Conservation (phyloP, 2,113 vertebrate genomes). For the Chascanopsetta lugubris region DNA sequence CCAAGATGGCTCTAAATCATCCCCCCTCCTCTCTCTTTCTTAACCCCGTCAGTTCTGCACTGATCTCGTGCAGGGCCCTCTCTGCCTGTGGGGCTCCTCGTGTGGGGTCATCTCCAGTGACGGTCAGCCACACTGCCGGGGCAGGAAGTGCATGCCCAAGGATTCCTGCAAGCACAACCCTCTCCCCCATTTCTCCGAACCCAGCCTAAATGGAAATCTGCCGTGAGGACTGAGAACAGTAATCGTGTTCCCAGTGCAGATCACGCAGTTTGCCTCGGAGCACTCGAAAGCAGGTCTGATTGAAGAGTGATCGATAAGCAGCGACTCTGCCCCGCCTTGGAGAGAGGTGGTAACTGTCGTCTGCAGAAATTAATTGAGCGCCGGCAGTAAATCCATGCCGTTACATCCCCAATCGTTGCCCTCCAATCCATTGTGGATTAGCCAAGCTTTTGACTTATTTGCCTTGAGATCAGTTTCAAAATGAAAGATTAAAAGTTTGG, state of each 20-base stretch:
- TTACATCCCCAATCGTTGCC: no score
- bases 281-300: no score
- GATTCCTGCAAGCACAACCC: neutral
- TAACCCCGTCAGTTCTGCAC: neutral
- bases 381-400: no score
- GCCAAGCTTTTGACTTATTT: neutral
- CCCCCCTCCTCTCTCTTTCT: no score
- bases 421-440: neutral
- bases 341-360: no score
- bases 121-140: neutral
- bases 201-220: neutral
- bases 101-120: neutral
- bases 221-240: neutral
- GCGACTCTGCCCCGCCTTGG: no score
- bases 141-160: neutral
- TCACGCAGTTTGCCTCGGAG: no score
- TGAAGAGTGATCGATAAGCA: no score
- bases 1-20: no score
- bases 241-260: neutral
- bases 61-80: neutral
- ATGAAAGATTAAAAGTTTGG: neutral
- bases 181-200: neutral
- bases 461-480: no score
- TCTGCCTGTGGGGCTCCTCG: neutral
- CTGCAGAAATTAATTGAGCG: no score